Percentiles rank a stretch among this genome's conserved stretches.
Evolutionary conservation across 2,888 invertebrate species (phyloP).

Genomic region (Rhogogaster chlorosoma): DNA sequence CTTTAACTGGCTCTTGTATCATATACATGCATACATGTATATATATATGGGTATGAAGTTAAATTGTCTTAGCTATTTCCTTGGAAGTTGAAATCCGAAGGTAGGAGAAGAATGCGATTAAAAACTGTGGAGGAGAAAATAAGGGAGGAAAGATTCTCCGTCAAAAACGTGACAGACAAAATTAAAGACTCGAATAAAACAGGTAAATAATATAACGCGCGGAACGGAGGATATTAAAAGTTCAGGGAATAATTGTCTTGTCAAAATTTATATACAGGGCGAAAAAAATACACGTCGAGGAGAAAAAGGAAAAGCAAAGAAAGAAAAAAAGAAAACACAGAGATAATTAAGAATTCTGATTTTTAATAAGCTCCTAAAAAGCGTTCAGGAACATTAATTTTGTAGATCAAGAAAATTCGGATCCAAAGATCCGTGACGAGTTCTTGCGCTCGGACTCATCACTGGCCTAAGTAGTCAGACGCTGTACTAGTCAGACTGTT

Average conservation of each 20-base stretch:
- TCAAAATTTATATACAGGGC: background rate
- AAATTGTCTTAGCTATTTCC: background rate
- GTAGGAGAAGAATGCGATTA: background rate
- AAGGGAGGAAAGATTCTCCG: background rate
- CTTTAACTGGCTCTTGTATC: background rate
- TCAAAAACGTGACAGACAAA: constrained; percentile 15
- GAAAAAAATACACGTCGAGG: background rate
- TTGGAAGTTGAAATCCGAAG: background rate
- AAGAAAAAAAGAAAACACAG: too few relatives aligned
- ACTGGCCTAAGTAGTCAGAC: background rate
- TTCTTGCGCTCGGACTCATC: background rate
- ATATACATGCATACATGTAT: too few relatives aligned
- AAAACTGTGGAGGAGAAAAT: background rate
- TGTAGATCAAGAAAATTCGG: too few relatives aligned
- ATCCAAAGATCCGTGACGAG: background rate
- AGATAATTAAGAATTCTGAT: background rate
- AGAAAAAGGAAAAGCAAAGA: background rate
- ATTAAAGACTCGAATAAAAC: constrained; percentile 7
- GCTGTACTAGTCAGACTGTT: background rate
- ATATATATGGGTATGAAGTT: background rate
- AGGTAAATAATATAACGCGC: background rate
- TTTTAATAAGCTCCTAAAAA: background rate
- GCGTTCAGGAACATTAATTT: background rate
- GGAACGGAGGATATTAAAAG: background rate
- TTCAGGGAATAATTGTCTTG: background rate